Evolutionary conservation across 53 echinoderm and acorn worm genomes (phyloP), one percentile per base, ranked within the genome.

Genomic region (Paelopatides confundens): DNA sequence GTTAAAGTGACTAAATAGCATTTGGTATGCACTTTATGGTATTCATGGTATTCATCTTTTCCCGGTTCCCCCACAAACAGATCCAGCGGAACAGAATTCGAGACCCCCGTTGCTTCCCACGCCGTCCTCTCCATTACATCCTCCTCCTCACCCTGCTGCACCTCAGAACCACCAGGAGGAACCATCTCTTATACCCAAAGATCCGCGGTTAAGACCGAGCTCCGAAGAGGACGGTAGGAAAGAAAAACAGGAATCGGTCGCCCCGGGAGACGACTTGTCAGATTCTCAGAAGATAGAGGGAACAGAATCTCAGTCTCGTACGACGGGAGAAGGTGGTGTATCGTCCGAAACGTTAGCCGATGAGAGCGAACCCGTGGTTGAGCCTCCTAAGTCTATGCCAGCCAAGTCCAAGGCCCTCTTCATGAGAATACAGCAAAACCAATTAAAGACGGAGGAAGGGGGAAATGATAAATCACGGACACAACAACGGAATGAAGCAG

Each of bases 341-440:
- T 1, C 68, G 31, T 31, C 76, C 14, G 48, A 76, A 0, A 36
- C 13, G 39, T 15, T 43, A 2, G 48, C 18, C 38, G 43, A 4
- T 17, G 12, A 21, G 7, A 12, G 76, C 76, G 12, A 63, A 6
- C 63, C 39, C 11, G 88, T 90, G 3, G 84, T 38, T 1, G 69
- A 83, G 35, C 88, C 77, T 3, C 88, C 88, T 0, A 71, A 77
- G 18, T 54, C 66, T n/a, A 92, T 97, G 82, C 97, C 97, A 3
- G 92, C 94, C 4, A 94, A 93, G 86, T 95, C 96, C 77, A 95
- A 95, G 69, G 99, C 96, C 17, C 90, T 99, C 49, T 94, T 94
- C 49, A 94, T 99, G 92, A 87, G 99, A 67, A 99, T 99, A 54
- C 99, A 99, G 77, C 95, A 99, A 48, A 99, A 99, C 66, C 94